Conservation (phyloP, 2,888 invertebrate species). For the Sphecodes monilicornis region DNA sequence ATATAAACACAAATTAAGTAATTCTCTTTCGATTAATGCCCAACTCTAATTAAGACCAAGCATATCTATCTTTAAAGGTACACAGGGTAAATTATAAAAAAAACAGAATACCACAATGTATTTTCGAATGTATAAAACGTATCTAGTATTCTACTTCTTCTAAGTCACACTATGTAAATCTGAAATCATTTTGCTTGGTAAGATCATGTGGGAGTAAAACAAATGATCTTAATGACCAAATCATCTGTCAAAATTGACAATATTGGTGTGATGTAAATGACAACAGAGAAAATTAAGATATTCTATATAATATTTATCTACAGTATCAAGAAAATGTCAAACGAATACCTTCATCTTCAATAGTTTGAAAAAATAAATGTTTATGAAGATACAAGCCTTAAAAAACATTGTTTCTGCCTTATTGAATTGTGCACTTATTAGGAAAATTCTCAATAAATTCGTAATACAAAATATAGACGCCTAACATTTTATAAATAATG, state of each 20-base stretch:
- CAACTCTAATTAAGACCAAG: background rate
- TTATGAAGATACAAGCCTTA: slow-evolving; percentile 58
- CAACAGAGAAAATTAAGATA: background rate
- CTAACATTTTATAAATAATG: slow-evolving; percentile 28
- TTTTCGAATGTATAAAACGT: slow-evolving; percentile 1
- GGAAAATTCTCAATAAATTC: slow-evolving; percentile 30
- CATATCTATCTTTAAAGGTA: background rate
- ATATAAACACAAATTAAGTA: background rate
- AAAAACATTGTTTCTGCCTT: slow-evolving; percentile 56
- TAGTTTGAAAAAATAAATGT: background rate
- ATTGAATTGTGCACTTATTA: slow-evolving; percentile 45
- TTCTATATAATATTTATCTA: slow-evolving; percentile 35
- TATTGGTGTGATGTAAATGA: background rate
- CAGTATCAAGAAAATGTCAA: background rate
- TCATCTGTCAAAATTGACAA: background rate
- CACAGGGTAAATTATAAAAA: background rate
- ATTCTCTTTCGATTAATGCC: background rate
- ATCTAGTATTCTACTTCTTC: background rate
- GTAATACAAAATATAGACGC: slow-evolving; percentile 8
- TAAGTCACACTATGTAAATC: background rate
- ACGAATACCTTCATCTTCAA: slow-evolving; percentile 4
- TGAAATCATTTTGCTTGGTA: background rate
- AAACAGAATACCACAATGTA: background rate
- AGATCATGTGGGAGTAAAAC: background rate
- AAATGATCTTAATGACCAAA: slow-evolving; percentile 18